These are phyloP conservation scores for Girardia tigrina DNA, from an alignment of 2,888 invertebrate genomes.

Conservation along the genomic window DNA sequence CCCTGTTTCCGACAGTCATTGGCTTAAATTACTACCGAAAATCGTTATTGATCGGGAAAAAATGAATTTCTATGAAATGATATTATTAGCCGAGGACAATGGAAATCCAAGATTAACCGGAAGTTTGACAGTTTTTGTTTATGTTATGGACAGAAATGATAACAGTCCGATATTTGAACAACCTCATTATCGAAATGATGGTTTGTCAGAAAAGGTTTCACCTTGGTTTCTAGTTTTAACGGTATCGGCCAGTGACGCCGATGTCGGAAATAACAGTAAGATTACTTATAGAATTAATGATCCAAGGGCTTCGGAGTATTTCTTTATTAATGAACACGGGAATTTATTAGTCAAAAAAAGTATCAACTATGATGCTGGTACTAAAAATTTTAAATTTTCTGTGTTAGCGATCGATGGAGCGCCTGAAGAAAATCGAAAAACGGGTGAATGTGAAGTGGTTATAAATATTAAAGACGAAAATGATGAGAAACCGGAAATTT, in stretches of 20 bases:
- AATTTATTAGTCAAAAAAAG: constrained; percentile 17
- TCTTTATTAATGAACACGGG: neutral
- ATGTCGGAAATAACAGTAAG: neutral
- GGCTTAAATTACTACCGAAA: constrained; percentile 8
- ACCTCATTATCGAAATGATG: neutral
- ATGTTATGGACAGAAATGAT: constrained; percentile 24
- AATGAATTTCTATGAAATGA: neutral
- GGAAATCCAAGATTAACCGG: neutral
- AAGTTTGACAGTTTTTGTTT: neutral
- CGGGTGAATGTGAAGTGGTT: constrained; percentile 13
- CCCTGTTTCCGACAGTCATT: neutral
- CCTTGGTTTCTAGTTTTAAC: constrained; percentile 18
- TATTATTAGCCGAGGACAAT: constrained; percentile 18
- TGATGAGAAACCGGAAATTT: constrained; percentile 26
- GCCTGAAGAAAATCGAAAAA: constrained; percentile 26
- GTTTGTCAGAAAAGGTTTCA: constrained; percentile 4
- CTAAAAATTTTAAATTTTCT: constrained; percentile 24
- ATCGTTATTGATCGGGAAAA: constrained; percentile 27
- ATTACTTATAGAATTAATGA: constrained; percentile 25
- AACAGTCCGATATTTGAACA: constrained; percentile 24
- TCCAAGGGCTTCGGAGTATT: constrained; percentile 1
- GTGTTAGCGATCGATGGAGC: constrained; percentile 29
- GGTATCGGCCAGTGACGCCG: constrained; percentile 23
- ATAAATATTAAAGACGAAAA: constrained; percentile 27
- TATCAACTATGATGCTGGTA: constrained; percentile 10